Percentiles rank a stretch among this genome's conserved stretches.
Conservation (phyloP, 2,888 invertebrate species). For the Dromius quadrimaculatus region DNA sequence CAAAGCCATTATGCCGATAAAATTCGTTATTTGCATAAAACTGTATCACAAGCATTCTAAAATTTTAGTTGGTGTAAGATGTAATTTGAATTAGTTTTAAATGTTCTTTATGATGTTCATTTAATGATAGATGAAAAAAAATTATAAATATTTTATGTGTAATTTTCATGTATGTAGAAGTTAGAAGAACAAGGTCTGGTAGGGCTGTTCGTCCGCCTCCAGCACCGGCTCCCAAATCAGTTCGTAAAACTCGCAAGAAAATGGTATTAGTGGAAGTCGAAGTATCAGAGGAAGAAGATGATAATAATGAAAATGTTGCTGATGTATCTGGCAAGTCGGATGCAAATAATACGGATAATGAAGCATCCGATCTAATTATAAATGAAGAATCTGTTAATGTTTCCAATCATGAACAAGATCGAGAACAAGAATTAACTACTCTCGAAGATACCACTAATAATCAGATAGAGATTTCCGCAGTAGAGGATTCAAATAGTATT, state of each 20-base stretch:
- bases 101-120: too few relatives aligned
- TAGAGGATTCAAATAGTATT: conserved; percentile 28
- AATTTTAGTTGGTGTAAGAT: too few relatives aligned
- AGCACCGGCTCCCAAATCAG: conserved; percentile 61
- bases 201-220: conserved; percentile 64
- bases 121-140: too few relatives aligned
- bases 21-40: conserved; percentile 34
- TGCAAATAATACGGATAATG: conserved; percentile 63
- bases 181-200: conserved; percentile 72
- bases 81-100: too few relatives aligned
- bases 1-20: conserved; percentile 22
- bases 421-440: neutral
- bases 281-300: conserved; percentile 65
- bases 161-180: conserved; percentile 60
- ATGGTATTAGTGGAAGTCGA: conserved; percentile 67
- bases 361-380: conserved; percentile 3
- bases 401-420: neutral
- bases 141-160: too few relatives aligned
- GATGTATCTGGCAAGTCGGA: conserved; percentile 65
- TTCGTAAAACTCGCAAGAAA: conserved; percentile 65
- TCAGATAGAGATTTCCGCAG: conserved; percentile 19
- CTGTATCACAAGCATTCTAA: too few relatives aligned
- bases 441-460: conserved; percentile 17
- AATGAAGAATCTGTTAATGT: conserved; percentile 16
- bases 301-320: conserved; percentile 42